These are phyloP conservation scores for Illadopsis cleaveri DNA, from an alignment of 2,113 vertebrate species.

Conservation along the genomic window DNA sequence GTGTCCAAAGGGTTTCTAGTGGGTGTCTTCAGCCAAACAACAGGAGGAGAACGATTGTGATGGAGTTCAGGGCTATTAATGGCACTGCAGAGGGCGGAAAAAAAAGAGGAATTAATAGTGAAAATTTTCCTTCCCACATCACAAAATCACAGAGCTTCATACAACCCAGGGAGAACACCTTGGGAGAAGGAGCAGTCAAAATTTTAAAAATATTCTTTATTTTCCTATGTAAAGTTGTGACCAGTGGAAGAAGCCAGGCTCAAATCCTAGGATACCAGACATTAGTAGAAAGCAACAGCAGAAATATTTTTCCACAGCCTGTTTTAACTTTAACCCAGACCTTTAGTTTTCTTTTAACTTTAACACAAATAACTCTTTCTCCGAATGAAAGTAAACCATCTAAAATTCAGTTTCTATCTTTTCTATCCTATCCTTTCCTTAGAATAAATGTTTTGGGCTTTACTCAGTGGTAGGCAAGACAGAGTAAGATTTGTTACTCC, in stretches of 20 bases:
- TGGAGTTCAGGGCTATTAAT: constrained; percentile 88
- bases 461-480: not conserved
- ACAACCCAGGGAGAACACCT: not conserved
- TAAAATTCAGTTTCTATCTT: not conserved
- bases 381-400: not conserved
- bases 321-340: not conserved
- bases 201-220: not conserved
- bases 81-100: constrained; percentile 79
- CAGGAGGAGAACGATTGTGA: constrained; percentile 87
- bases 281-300: not conserved
- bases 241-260: not conserved
- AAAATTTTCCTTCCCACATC: not conserved
- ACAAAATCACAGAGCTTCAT: not conserved
- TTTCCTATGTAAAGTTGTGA: not conserved
- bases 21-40: constrained; percentile 84
- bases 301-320: not conserved
- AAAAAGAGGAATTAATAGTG: not conserved
- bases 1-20: not conserved
- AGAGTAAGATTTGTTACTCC: not conserved
- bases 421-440: too few species aligned
- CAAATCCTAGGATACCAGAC: not conserved
- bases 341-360: not conserved
- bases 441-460: not conserved
- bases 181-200: not conserved
- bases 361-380: not conserved